A percentile compares a stretch with the other conserved stretches of the same genome.
These are phyloP conservation scores for Drosophila stalkeri DNA, from an alignment of 2,888 invertebrate species.

Conservation along the genomic window DNA sequence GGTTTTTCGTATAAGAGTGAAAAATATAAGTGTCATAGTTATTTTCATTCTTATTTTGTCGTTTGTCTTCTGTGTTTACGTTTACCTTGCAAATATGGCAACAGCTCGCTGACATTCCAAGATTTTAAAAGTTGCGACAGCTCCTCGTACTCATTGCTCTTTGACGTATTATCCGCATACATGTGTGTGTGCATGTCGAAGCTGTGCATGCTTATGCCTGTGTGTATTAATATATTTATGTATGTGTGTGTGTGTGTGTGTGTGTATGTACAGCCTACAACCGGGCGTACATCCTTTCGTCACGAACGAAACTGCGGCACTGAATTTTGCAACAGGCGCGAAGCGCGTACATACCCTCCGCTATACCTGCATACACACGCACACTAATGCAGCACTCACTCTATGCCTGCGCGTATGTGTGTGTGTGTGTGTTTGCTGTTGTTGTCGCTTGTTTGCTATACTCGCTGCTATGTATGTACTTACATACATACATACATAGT, in stretches of 20 bases:
- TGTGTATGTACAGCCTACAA: conserved; percentile 53
- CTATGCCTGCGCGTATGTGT: conserved; percentile 11
- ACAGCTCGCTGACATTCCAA: conserved; percentile 70
- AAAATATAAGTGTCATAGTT: not conserved
- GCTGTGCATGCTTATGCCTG: conserved; percentile 14
- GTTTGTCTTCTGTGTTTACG: not conserved
- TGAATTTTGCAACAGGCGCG: conserved; percentile 80
- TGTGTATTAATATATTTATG: conserved; percentile 12
- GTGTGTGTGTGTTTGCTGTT: conserved; percentile 37
- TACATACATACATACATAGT: conserved; percentile 46
- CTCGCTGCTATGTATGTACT: conserved; percentile 24
- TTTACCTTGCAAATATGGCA: conserved; percentile 74
- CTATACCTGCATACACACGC: conserved; percentile 38
- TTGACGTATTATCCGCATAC: conserved; percentile 37
- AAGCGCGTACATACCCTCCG: conserved; percentile 61
- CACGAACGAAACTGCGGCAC: conserved; percentile 71
- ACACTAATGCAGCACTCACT: conserved; percentile 6
- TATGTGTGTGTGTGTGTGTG: conserved; percentile 23
- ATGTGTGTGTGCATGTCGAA: conserved; percentile 17
- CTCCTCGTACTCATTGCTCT: conserved; percentile 53
- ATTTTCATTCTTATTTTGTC: not conserved
- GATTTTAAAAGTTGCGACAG: conserved; percentile 59
- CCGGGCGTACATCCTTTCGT: conserved; percentile 79
- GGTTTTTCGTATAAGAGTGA: not conserved
- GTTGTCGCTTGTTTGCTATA: conserved; percentile 29